Conservation (phyloP, 2,888 invertebrate species). For the Spilarctia lutea region DNA sequence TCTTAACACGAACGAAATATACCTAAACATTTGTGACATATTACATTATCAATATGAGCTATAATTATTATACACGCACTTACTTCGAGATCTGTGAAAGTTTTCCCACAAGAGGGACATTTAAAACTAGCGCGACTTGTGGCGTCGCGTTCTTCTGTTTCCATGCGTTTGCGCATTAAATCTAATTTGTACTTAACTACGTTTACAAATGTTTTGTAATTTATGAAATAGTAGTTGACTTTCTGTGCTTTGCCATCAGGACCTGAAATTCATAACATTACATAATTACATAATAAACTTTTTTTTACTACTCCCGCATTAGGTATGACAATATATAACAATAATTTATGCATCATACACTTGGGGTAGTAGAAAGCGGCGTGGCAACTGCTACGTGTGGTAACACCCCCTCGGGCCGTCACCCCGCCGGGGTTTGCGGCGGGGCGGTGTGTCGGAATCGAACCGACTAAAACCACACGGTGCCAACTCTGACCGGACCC, state of each 20-base stretch:
- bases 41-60: background rate
- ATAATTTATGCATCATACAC: too few relatives aligned
- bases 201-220: slow-evolving; percentile 98
- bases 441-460: too few relatives aligned
- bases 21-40: background rate
- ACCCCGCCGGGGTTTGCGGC: too few relatives aligned
- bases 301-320: too few relatives aligned
- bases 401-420: too few relatives aligned
- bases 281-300: background rate
- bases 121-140: slow-evolving; percentile 98
- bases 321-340: too few relatives aligned
- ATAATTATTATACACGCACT: slow-evolving; percentile 42
- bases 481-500: too few relatives aligned
- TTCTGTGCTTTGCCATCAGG: slow-evolving; percentile 97
- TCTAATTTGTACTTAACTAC: slow-evolving; percentile 99
- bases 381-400: too few relatives aligned
- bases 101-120: slow-evolving; percentile 96
- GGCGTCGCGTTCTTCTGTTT: slow-evolving; percentile 97
- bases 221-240: slow-evolving; percentile 99
- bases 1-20: too few relatives aligned
- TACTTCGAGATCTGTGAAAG: slow-evolving; percentile 97
- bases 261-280: slow-evolving; percentile 64
- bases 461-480: too few relatives aligned
- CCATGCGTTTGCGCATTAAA: slow-evolving; percentile 97
- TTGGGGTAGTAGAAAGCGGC: too few relatives aligned